Percentiles rank a stretch among this genome's conserved stretches.
These are phyloP conservation scores for Takifugu flavidus DNA, from an alignment of 2,113 vertebrate species.

Conservation along the genomic window DNA sequence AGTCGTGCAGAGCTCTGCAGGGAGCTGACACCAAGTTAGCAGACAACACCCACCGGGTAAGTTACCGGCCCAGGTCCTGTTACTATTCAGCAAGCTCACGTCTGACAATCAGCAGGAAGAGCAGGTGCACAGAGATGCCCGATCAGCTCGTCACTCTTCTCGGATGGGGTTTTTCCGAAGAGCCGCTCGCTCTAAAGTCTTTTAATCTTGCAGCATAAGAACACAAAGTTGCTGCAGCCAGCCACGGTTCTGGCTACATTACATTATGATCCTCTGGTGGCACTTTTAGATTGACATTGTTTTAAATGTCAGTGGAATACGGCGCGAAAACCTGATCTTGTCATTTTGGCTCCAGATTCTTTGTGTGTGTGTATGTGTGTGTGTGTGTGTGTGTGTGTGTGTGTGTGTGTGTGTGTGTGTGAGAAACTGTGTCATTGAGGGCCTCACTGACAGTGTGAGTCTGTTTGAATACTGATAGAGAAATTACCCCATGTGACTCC, in stretches of 20 bases:
- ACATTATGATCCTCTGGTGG: too few species aligned
- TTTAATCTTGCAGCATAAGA: background rate
- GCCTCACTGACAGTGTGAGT: slow-evolving; percentile 1
- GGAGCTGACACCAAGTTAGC: slow-evolving; percentile 72
- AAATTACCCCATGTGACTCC: slow-evolving; percentile 51
- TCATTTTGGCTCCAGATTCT: slow-evolving; percentile 12
- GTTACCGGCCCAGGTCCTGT: slow-evolving; percentile 55
- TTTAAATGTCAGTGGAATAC: background rate
- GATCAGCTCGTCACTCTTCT: slow-evolving; percentile 18
- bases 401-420: background rate
- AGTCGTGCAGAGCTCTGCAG: slow-evolving; percentile 66
- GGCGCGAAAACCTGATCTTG: background rate
- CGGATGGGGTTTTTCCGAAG: background rate
- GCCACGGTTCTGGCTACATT: background rate
- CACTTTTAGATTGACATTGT: background rate
- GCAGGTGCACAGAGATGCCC: slow-evolving; percentile 48
- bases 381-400: too few species aligned
- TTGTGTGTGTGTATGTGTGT: background rate
- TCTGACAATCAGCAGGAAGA: slow-evolving; percentile 28
- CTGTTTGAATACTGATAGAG: slow-evolving; percentile 16
- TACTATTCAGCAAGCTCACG: slow-evolving; percentile 21
- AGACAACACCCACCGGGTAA: slow-evolving; percentile 85
- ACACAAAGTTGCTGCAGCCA: background rate
- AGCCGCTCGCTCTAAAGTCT: too few species aligned
- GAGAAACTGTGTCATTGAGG: slow-evolving; percentile 11